Evolutionary conservation across 1,140 invertebrate genomes (phyloP).

Genomic region (Atopsyche davidsoni): DNA sequence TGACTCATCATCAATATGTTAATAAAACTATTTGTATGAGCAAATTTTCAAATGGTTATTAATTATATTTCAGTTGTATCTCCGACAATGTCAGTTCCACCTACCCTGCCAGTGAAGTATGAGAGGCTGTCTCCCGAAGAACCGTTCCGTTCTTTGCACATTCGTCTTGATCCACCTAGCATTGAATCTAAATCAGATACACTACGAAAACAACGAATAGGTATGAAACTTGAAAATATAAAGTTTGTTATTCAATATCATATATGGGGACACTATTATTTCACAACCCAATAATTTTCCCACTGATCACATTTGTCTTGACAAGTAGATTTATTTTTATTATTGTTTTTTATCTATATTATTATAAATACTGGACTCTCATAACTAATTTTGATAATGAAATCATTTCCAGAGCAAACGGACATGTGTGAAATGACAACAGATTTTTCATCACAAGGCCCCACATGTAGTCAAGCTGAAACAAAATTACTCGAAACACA

Average conservation of each 20-base stretch:
- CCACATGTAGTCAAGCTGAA: too few species aligned
- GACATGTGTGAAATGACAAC: slow-evolving; percentile 27
- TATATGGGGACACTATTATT: too few species aligned
- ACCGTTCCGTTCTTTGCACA: slow-evolving; percentile 22
- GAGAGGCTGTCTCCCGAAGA: slow-evolving; percentile 25
- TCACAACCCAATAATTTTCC: neutral
- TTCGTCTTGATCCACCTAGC: slow-evolving; percentile 21
- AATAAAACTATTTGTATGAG: neutral
- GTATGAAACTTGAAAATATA: neutral
- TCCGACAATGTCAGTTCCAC: slow-evolving; percentile 15
- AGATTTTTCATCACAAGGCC: slow-evolving; percentile 11
- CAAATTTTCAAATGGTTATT: neutral
- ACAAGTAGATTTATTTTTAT: neutral
- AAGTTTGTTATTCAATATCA: too few species aligned
- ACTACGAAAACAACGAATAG: neutral
- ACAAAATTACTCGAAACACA: too few species aligned
- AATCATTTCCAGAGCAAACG: slow-evolving; percentile 12
- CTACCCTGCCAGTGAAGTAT: slow-evolving; percentile 18
- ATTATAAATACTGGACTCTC: slow-evolving; percentile 1
- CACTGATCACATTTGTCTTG: neutral
- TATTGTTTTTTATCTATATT: neutral
- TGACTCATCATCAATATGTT: neutral
- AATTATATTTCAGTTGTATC: slow-evolving; percentile 14
- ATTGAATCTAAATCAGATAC: slow-evolving; percentile 9
- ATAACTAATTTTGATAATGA: neutral